Conservation (phyloP, 2,113 vertebrate species). For the Cyanoliseus patagonus region DNA sequence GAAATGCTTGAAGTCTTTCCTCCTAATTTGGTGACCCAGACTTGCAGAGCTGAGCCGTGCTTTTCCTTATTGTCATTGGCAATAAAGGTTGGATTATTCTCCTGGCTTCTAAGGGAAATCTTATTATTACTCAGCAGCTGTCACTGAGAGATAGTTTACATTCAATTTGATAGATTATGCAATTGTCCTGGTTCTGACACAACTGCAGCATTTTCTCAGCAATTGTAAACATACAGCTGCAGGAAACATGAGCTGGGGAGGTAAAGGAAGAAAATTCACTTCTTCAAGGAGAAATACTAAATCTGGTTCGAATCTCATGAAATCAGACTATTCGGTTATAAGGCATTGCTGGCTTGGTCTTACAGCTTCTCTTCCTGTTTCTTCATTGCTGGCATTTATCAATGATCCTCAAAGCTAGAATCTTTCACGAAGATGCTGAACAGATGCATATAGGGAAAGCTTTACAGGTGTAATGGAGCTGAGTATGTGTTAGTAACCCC, state of each 20-base stretch:
- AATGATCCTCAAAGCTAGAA: neutral
- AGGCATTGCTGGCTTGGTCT: neutral
- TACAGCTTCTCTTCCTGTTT: neutral
- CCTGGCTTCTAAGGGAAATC: neutral
- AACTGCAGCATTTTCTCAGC: neutral
- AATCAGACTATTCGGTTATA: neutral
- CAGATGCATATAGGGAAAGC: neutral
- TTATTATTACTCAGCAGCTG: constrained; percentile 13
- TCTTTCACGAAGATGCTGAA: neutral
- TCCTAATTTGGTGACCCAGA: neutral
- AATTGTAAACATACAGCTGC: neutral
- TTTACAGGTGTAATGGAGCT: neutral
- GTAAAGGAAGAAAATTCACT: neutral
- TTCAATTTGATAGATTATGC: constrained; percentile 31
- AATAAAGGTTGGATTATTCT: constrained; percentile 3
- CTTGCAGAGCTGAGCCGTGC: neutral
- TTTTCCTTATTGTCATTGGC: neutral
- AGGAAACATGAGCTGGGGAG: neutral
- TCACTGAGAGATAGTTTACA: neutral
- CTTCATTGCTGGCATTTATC: neutral
- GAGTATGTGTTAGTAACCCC: neutral
- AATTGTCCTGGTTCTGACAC: constrained; percentile 45
- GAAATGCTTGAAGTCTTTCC: neutral
- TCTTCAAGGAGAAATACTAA: neutral
- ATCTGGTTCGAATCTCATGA: neutral